Base-by-base conservation (phyloP, 1,140 invertebrate species). In the Orius insidiosus region DNA sequence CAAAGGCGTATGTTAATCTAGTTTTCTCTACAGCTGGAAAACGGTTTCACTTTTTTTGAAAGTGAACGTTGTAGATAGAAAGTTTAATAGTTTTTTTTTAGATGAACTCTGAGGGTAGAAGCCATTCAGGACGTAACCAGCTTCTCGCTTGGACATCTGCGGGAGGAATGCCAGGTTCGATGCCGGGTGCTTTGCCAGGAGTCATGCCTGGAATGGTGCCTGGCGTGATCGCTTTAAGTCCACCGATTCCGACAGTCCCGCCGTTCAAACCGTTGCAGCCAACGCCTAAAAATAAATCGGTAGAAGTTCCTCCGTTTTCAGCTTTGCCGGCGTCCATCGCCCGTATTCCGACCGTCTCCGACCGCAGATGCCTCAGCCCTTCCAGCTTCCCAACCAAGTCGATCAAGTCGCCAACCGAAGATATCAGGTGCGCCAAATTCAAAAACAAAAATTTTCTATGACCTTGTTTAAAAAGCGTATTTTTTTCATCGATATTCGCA, bases 241-340 rank as follows among this genome's bases (percentile, higher is more conserved):
- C 14, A 37, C 36, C 31, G 32, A 47, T 37, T 18, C 31, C 53
- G 11, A 53, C 53, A 1, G 60, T 84, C 5, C 82, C 82, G 14
- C 72, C 79, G 0, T 85, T 85, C 56, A 78, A 74, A 53, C 82
- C 82, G 0, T 46, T 54, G n/a, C n/a, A n/a, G 62, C 52, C 54
- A 60, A 45, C 48, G 54, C 58, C 56, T 45, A 58, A 59, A 57
- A 59, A 50, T 51, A 60, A 46, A 56, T 57, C 44, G 57, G 58
- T 32, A 32, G 56, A 57, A 37, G 56, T 64, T 7, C 64, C 67
- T 0, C 52, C 62, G 52, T 66, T 69, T 58, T 59, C 63, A 15
- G 55, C 59, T 2, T 58, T 68, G 55, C 69, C 71, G 31, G 58
- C 67, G 35, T 71, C 72, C 45, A 66, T 75, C 46, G 67, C 64